These are phyloP conservation scores for Microtus ochrogaster DNA, from an alignment of 2,113 vertebrate species.

Conservation along the genomic window DNA sequence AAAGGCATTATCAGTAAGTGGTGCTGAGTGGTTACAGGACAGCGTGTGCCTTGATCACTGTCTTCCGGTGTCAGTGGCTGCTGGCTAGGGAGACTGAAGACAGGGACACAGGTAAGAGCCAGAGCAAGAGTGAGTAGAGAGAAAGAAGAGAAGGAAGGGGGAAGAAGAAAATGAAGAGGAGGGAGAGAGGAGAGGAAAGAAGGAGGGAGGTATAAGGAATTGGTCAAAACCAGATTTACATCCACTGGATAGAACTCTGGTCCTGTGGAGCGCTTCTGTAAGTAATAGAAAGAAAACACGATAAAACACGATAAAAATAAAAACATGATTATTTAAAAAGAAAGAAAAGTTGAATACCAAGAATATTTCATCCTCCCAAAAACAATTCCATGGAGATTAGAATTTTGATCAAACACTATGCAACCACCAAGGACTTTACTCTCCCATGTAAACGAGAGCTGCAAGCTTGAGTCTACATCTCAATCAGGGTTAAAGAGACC, in stretches of 20 bases:
- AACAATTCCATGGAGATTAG: conserved; percentile 12
- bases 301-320: background rate
- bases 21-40: background rate
- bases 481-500: background rate
- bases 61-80: background rate
- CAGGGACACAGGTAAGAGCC: background rate
- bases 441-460: background rate
- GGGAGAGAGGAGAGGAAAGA: background rate
- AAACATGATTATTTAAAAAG: background rate
- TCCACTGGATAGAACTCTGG: background rate
- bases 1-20: background rate
- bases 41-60: background rate
- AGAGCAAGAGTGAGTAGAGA: background rate
- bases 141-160: background rate
- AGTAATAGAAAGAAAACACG: background rate
- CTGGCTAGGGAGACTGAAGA: background rate
- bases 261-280: background rate
- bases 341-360: background rate
- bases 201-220: too few relatives aligned
- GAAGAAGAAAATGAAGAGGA: background rate
- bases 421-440: background rate
- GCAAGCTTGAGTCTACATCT: background rate
- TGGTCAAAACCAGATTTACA: background rate
- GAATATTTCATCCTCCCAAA: background rate
- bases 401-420: background rate